Percentiles rank a stretch among this genome's conserved stretches.
These are phyloP conservation scores for Penelope pileata DNA, from an alignment of 2,113 vertebrate species.

Conservation along the genomic window DNA sequence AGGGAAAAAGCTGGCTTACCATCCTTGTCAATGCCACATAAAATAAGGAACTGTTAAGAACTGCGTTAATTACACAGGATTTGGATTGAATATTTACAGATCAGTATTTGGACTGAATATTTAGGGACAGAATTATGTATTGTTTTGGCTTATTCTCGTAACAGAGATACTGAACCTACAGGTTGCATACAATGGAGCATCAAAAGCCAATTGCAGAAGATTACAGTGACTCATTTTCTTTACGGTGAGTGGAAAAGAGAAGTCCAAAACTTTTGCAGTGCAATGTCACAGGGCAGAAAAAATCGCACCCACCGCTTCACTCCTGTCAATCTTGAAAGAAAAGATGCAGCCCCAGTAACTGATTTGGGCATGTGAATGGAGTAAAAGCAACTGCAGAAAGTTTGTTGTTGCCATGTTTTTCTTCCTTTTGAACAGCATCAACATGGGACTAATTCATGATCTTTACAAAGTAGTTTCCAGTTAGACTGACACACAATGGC, in stretches of 20 bases:
- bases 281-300: not conserved
- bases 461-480: constrained; percentile 61
- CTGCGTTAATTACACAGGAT: not conserved
- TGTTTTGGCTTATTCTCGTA: not conserved
- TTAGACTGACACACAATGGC: constrained; percentile 67
- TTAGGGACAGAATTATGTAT: not conserved
- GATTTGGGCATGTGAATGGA: not conserved
- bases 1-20: not conserved
- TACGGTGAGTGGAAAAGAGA: not conserved
- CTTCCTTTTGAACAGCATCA: constrained; percentile 57
- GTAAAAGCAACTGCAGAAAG: constrained; percentile 10
- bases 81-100: not conserved
- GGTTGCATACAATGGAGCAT: not conserved
- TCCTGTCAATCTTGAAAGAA: not conserved
- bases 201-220: not conserved
- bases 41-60: not conserved
- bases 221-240: not conserved
- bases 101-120: not conserved
- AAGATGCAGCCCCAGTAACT: not conserved
- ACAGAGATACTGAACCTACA: not conserved
- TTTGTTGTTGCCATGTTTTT: constrained; percentile 63
- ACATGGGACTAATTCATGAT: constrained; percentile 67
- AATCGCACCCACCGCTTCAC: not conserved
- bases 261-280: not conserved
- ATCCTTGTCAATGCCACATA: not conserved